Base-by-base conservation (phyloP, 1,140 invertebrate genomes). In the Caenorhabditis brenneri region DNA sequence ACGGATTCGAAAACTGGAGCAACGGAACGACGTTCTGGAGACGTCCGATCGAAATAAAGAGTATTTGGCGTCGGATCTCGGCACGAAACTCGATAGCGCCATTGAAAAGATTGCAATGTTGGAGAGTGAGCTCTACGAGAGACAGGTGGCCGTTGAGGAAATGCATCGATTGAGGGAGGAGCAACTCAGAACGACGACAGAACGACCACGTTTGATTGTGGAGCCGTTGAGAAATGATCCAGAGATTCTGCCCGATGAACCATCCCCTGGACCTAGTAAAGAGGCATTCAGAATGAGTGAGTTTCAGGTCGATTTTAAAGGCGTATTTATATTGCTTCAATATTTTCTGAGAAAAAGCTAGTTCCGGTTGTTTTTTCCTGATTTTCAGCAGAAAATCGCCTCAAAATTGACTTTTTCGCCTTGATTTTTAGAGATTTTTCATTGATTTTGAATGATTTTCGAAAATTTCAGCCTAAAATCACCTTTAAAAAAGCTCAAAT, bases 41-140 rank as follows among this genome's bases (percentile, higher is more conserved):
- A 74, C 36, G 24, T 74, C 65, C 6, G 65, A 74, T 15, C 5
- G 65, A 46, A 74, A 74, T 24, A 74, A 74, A 46, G 65, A 74
- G n/a, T 74, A 24, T 42, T 36, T 74, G n/a, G 36, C 65, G 3
- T 42, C n/a, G 5, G 65, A 74, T 42, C n/a, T 74, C 2, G 65
- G 65, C 15, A 24, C 36, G 0, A 74, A 74, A 74, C 36, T 74
- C 9, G 65, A 74, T 42, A 1, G 46, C 3, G 65, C 65, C n/a
- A 46, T 74, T 46, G 65, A 74, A 27, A 74, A 74, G n/a, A 74
- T 74, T 24, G 65, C 65, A n/a, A 74, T 74, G 19, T n/a, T 74
- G 22, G 65, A 74, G 19, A 46, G 36, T 74, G 65, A 74, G n/a
- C 36, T 74, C 0, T 42, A 74, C 15, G 36, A 74, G 29, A 39